A percentile compares a stretch with the other conserved stretches of the same genome.
These are phyloP conservation scores for Amphiura filiformis DNA, from an alignment of 35 echinoderm and acorn worm genomes.

Conservation along the genomic window DNA sequence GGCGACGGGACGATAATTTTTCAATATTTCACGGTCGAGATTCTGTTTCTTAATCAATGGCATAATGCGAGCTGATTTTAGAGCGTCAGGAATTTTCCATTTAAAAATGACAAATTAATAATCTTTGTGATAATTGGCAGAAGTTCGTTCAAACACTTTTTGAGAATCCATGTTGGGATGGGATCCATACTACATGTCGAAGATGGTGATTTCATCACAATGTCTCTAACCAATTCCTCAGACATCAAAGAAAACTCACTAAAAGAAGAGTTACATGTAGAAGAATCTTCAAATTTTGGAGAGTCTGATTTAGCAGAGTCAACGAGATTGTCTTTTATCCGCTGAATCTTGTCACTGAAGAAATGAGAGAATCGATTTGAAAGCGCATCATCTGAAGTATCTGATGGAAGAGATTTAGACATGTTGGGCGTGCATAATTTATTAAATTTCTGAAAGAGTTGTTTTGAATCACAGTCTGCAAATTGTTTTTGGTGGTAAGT, in stretches of 20 bases:
- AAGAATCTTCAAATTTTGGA: background rate
- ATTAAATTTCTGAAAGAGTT: constrained; percentile 23
- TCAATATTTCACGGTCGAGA: constrained; percentile 1
- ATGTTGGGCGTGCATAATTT: background rate
- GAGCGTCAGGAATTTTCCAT: background rate
- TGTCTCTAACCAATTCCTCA: background rate
- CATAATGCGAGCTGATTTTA: background rate
- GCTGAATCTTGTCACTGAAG: constrained; percentile 11
- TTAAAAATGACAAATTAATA: background rate
- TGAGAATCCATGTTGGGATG: constrained; percentile 27
- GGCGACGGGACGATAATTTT: constrained; percentile 32
- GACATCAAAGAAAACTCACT: background rate
- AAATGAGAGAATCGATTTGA: constrained; percentile 10
- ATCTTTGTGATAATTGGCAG: background rate
- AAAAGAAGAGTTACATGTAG: background rate
- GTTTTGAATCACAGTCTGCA: background rate
- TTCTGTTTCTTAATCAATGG: background rate
- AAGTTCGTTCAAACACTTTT: constrained; percentile 20
- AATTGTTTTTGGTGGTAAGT: constrained; percentile 6
- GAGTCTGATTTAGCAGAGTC: no score
- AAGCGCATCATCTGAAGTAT: background rate
- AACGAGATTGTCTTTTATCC: background rate
- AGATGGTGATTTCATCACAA: background rate
- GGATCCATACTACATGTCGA: constrained; percentile 5
- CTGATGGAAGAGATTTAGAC: background rate